Percentiles rank a stretch among this genome's conserved stretches.
phyloP scores from a whole-genome alignment of 2,797 vertebrate genomes.

The Graptemys geographica region DNA sequence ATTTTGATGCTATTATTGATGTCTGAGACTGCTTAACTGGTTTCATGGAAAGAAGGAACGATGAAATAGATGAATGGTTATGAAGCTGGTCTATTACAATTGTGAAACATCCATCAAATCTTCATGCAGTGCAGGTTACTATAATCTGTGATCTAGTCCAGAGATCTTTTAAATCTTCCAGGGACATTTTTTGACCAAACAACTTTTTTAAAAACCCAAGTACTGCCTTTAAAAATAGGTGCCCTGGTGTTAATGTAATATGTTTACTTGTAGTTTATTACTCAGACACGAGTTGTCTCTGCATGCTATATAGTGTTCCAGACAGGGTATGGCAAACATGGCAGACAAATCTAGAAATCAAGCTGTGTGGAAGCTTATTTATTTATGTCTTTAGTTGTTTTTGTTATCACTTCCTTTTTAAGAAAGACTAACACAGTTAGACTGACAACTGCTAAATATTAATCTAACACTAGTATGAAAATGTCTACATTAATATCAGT shows the following conservation, averaged over 20 bases:
- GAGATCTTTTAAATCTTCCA: neutral
- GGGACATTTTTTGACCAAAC: neutral
- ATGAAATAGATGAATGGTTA: neutral
- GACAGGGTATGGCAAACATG: neutral
- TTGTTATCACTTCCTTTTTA: neutral
- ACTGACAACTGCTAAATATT: neutral
- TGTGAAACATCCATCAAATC: neutral
- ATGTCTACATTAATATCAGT: neutral
- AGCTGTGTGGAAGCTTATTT: neutral
- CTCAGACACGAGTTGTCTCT: neutral
- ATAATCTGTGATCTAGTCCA: neutral
- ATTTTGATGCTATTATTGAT: neutral
- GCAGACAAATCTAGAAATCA: neutral
- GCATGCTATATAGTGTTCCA: neutral
- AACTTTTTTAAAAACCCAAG: neutral
- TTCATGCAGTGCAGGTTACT: neutral
- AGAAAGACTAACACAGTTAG: neutral
- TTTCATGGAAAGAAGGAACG: neutral
- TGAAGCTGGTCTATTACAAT: neutral
- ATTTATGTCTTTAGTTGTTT: neutral
- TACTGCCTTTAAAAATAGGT: no score
- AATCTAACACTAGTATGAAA: neutral
- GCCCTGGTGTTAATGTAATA: neutral
- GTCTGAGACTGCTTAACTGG: neutral
- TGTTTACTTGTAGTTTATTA: neutral